Percentiles rank a stretch among this genome's conserved stretches.
phyloP scores from a whole-genome alignment of 2,797 vertebrate genomes.

The Hydrocynus forskahlii region DNA sequence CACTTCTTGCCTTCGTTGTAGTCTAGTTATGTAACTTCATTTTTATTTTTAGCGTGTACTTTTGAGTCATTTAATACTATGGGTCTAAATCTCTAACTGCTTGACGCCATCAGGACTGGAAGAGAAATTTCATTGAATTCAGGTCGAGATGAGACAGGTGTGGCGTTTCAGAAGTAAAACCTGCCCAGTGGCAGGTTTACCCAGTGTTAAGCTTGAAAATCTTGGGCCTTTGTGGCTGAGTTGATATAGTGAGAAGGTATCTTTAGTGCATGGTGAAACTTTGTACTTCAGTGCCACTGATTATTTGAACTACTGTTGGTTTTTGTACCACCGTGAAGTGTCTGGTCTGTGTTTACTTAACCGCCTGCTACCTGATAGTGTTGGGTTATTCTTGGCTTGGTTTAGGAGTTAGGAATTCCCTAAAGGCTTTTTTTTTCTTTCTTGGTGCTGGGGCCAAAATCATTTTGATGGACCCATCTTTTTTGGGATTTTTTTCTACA shows the following conservation, averaged over 20 bases:
- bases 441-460: no score
- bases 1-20: neutral
- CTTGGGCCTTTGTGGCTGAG: neutral
- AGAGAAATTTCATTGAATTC: neutral
- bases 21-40: no score
- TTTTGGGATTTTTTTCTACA: neutral
- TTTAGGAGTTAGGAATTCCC: constrained; percentile 28
- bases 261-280: neutral
- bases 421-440: neutral
- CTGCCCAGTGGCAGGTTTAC: neutral
- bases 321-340: neutral
- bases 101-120: no score
- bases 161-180: neutral
- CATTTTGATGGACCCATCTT: neutral
- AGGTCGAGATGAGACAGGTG: neutral
- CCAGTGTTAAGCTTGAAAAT: neutral
- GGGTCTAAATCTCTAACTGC: no score
- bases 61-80: no score
- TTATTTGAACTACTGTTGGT: neutral
- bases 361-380: constrained; percentile 7
- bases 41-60: no score
- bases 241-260: neutral
- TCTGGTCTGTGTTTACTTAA: neutral
- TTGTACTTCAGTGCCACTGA: neutral
- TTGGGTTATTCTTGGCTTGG: constrained; percentile 41